Evolutionary conservation across 2,797 vertebrate species (phyloP).

Genomic region (Pagetopsis macropterus): DNA sequence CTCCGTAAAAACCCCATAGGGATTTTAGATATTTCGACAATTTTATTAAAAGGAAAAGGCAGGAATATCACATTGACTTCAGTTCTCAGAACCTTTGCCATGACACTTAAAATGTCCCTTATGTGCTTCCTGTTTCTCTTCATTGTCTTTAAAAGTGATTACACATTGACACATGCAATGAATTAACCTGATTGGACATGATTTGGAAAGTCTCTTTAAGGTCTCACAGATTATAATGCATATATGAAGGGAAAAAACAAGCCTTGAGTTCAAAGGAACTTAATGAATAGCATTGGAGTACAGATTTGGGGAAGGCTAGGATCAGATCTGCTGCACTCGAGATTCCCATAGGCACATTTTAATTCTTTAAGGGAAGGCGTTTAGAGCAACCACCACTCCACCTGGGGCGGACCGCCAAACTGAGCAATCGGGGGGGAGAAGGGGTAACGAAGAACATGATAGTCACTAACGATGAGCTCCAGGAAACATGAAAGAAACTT

Average conservation of each 20-base stretch:
- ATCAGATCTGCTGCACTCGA: neutral
- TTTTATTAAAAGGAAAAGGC: neutral
- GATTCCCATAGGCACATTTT: neutral
- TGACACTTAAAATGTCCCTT: neutral
- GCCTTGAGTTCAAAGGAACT: neutral
- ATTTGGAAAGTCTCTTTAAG: neutral
- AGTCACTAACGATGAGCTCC: slow-evolving; percentile 1
- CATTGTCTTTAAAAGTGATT: neutral
- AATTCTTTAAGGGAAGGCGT: too few relatives aligned
- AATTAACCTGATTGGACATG: neutral
- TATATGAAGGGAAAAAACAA: neutral
- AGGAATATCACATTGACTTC: neutral
- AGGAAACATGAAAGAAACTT: neutral
- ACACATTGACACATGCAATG: neutral
- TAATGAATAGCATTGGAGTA: neutral
- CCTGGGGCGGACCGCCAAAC: neutral
- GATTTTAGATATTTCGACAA: too few relatives aligned
- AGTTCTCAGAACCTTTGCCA: too few relatives aligned
- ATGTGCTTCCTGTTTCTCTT: neutral
- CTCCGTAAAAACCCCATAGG: neutral
- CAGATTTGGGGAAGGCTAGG: neutral
- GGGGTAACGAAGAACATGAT: neutral
- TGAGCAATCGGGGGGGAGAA: neutral
- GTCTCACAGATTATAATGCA: neutral
- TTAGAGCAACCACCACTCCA: too few relatives aligned